Percentiles rank a stretch among this genome's conserved stretches.
Evolutionary conservation across 2,113 vertebrate species (phyloP).

Genomic region (Chauna torquata): DNA sequence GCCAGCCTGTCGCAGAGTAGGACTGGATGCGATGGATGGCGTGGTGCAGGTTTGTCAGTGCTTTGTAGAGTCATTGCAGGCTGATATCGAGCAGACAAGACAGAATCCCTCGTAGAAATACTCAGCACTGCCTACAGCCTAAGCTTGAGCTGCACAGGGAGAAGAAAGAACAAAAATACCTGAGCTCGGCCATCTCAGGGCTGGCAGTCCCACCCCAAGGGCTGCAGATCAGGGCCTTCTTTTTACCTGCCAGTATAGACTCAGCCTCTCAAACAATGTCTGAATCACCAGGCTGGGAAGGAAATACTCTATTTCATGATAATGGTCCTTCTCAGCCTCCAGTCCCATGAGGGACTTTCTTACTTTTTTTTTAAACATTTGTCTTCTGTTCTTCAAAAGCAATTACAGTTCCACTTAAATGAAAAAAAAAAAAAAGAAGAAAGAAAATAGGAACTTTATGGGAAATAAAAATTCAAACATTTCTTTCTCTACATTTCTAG

Average conservation of each 20-base stretch:
- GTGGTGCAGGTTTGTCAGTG: not conserved
- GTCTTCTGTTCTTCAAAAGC: conserved; percentile 38
- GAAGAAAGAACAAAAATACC: not conserved
- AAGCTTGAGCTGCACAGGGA: not conserved
- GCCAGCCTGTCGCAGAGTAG: not conserved
- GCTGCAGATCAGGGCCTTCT: not conserved
- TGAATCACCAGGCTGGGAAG: not conserved
- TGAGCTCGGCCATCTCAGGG: not conserved
- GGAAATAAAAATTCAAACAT: conserved; percentile 40
- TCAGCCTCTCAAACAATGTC: not conserved
- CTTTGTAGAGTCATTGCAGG: not conserved
- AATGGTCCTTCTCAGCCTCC: not conserved
- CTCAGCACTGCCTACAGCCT: not conserved
- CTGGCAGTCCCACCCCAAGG: not conserved
- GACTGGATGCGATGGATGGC: too few species aligned
- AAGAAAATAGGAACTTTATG: conserved; percentile 32
- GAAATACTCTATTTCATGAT: not conserved
- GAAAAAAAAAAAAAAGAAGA: conserved; percentile 42
- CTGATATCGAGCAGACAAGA: not conserved
- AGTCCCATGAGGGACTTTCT: not conserved
- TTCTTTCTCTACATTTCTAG: conserved; percentile 60
- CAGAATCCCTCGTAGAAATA: not conserved
- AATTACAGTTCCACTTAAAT: conserved; percentile 53
- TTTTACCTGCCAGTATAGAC: not conserved
- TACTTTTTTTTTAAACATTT: not conserved